Evolutionary conservation across 2,888 invertebrate genomes (phyloP).

Genomic region (Zele albiditarsus): DNA sequence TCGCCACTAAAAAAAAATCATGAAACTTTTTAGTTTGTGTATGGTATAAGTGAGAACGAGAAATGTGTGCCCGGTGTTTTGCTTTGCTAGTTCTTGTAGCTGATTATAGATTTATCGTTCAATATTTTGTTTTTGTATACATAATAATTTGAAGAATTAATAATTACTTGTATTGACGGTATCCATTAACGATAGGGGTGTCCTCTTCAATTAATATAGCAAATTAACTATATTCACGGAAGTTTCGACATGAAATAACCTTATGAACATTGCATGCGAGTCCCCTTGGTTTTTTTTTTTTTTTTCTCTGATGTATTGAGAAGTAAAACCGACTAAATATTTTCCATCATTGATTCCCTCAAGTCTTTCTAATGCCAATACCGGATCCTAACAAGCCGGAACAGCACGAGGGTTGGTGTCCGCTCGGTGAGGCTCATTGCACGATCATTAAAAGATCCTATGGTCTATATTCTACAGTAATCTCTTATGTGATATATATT

Average conservation of each 20-base stretch:
- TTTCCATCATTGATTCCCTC: constrained; percentile 46
- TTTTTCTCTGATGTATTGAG: constrained; percentile 49
- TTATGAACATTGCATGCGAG: constrained; percentile 28
- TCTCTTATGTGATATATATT: not conserved
- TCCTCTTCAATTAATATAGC: not conserved
- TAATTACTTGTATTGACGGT: not conserved
- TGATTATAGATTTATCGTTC: constrained; percentile 46
- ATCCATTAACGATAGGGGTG: not conserved
- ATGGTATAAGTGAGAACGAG: constrained; percentile 52
- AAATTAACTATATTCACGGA: constrained; percentile 28
- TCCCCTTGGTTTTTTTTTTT: constrained; percentile 41
- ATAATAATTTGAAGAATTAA: constrained; percentile 25
- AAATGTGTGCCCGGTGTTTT: constrained; percentile 59
- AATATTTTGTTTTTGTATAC: constrained; percentile 51
- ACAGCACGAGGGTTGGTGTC: constrained; percentile 93
- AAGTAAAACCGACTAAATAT: constrained; percentile 40
- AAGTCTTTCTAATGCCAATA: constrained; percentile 80
- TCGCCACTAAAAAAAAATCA: constrained; percentile 51
- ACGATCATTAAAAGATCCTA: constrained; percentile 60
- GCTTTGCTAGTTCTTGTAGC: constrained; percentile 57
- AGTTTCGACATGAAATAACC: not conserved
- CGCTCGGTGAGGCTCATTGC: constrained; percentile 81
- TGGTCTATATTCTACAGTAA: constrained; percentile 51
- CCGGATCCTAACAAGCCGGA: constrained; percentile 90
- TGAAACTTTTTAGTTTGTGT: constrained; percentile 46